A percentile compares a stretch with the other conserved stretches of the same genome.
Conservation (phyloP, 2,888 invertebrate genomes). For the Holacanthella duospinosa region DNA sequence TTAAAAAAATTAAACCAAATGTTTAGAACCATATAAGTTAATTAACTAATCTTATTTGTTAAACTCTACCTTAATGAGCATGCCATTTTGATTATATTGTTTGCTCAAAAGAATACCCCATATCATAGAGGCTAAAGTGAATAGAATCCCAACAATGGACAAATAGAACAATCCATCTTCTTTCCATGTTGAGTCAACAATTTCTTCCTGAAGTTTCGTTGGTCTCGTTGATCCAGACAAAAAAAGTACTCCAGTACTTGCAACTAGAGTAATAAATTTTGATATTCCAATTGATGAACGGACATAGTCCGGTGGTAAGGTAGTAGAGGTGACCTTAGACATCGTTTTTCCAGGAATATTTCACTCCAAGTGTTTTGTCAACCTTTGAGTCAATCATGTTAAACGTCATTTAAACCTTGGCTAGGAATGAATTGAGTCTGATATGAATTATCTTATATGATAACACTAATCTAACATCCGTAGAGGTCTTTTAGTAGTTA, state of each 20-base stretch:
- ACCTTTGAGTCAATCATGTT: constrained; percentile 8
- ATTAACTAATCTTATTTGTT: too few species aligned
- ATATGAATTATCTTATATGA: too few species aligned
- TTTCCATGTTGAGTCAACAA: constrained; percentile 7
- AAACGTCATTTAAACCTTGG: too few species aligned
- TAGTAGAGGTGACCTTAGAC: too few species aligned
- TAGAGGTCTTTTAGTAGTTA: too few species aligned
- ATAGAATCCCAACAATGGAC: background rate
- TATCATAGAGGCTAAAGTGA: background rate
- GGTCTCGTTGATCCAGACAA: background rate
- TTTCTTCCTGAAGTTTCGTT: constrained; percentile 3
- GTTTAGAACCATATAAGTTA: too few species aligned
- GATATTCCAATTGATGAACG: background rate
- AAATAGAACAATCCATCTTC: constrained; percentile 4
- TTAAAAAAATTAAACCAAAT: too few species aligned
- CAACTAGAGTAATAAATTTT: background rate
- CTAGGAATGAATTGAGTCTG: too few species aligned
- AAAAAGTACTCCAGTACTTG: background rate
- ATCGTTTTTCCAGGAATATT: too few species aligned
- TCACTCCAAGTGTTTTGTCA: too few species aligned
- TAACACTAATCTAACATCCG: too few species aligned
- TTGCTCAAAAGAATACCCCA: background rate
- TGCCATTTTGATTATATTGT: background rate
- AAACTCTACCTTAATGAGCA: background rate
- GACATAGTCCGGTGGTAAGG: background rate